phyloP scores from a whole-genome alignment of 2,888 invertebrate genomes.

The Syritta pipiens region DNA sequence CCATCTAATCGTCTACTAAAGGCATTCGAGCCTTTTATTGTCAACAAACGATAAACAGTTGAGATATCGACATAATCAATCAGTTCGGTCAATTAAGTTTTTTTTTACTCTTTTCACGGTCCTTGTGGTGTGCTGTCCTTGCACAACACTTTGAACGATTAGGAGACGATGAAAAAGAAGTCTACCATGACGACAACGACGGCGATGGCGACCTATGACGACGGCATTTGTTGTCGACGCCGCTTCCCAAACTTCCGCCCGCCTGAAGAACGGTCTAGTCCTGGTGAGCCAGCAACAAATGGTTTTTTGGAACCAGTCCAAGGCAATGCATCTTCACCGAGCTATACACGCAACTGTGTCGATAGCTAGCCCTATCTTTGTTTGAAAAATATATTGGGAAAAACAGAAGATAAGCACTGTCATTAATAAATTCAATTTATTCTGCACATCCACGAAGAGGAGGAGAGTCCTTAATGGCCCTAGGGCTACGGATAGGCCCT shows the following conservation, averaged over 20 bases:
- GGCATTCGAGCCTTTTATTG: slow-evolving; percentile 69
- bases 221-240: slow-evolving; percentile 48
- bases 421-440: slow-evolving; percentile 71
- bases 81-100: slow-evolving; percentile 69
- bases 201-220: slow-evolving; percentile 26
- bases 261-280: slow-evolving; percentile 33
- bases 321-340: slow-evolving; percentile 68
- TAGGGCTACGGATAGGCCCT: slow-evolving; percentile 48
- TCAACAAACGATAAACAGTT: slow-evolving; percentile 70
- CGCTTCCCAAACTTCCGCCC: neutral
- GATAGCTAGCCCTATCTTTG: slow-evolving; percentile 7
- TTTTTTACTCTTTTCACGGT: slow-evolving; percentile 17
- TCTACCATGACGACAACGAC: slow-evolving; percentile 28
- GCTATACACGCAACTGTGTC: slow-evolving; percentile 8
- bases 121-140: neutral
- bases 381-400: slow-evolving; percentile 34
- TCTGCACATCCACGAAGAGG: slow-evolving; percentile 27
- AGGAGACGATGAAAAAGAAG: slow-evolving; percentile 50
- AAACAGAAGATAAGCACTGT: slow-evolving; percentile 70
- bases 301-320: slow-evolving; percentile 75
- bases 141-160: slow-evolving; percentile 60
- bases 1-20: slow-evolving; percentile 61
- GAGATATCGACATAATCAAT: slow-evolving; percentile 70
- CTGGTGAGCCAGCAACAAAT: slow-evolving; percentile 74
- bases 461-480: slow-evolving; percentile 37